Evolutionary conservation across 2,888 invertebrate genomes (phyloP).

Genomic region (Micropterix aruncella): DNA sequence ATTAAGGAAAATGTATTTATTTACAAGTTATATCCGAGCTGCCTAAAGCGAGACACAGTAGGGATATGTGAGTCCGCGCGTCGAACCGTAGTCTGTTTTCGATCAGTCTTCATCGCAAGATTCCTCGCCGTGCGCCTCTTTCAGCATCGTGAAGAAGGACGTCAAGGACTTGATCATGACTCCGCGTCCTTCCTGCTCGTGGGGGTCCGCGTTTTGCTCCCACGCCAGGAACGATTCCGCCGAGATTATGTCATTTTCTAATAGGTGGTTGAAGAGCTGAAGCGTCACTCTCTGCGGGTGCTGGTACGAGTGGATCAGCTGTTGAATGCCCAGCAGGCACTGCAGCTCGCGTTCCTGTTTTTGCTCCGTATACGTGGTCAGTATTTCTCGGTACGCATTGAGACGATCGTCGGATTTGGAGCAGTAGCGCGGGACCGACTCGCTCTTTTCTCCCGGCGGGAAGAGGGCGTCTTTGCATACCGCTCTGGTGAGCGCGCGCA

Average conservation of each 20-base stretch:
- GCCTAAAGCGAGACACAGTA: background rate
- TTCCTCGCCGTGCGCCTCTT: conserved; percentile 4
- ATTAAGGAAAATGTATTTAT: no score
- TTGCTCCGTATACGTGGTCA: conserved; percentile 47
- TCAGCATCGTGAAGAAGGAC: conserved; percentile 10
- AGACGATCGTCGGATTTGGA: conserved; percentile 2
- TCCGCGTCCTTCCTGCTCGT: conserved; percentile 10
- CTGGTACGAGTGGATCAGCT: conserved; percentile 47
- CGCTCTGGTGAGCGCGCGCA: background rate
- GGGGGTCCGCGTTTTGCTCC: conserved; percentile 10
- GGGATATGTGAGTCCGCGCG: background rate
- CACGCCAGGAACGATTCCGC: conserved; percentile 9
- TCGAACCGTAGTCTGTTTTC: background rate
- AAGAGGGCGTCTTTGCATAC: background rate
- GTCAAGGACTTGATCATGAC: conserved; percentile 11
- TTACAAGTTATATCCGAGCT: no score
- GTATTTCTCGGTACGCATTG: conserved; percentile 19
- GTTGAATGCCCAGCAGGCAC: conserved; percentile 59
- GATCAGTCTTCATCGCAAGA: conserved; percentile 6
- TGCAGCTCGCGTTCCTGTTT: conserved; percentile 50
- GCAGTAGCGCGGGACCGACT: background rate
- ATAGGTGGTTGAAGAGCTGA: conserved; percentile 8
- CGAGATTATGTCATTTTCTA: conserved; percentile 8
- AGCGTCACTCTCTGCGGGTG: conserved; percentile 45
- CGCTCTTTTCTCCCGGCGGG: background rate